Base-by-base conservation (phyloP, 2,888 invertebrate species). In the Drosophila greeni region DNA sequence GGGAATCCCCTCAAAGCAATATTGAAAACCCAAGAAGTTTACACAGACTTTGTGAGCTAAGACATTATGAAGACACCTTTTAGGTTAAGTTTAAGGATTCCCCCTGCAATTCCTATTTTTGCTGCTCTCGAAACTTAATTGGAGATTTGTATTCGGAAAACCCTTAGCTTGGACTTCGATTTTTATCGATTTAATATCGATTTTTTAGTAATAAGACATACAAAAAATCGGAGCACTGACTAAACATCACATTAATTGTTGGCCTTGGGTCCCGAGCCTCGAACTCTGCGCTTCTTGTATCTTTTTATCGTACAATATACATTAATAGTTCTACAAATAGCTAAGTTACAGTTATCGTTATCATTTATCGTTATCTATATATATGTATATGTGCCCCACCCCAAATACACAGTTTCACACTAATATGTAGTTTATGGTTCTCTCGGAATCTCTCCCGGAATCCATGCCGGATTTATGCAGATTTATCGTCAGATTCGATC, bases 401-500 rank as follows among this genome's bases (percentile, higher is more conserved):
- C 26, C 69, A 20, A 2, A 20, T 40, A 40, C 40, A 66, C 45
- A 59, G 53, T 52, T 55, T 34, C n/a, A 55, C 36, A 55, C 5
- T 53, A 53, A 55, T 52, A 37, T 55, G 59, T 54, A 31, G 37
- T 40, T 58, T 18, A 23, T 29, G 58, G 14, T 36, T 34, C 34
- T 23, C 20, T 5, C 8, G 47, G n/a, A 11, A 11, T 12, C 20
- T 29, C 39, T 16, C 18, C 37, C 37, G 11, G 47, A 20, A 16
- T 33, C 18, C 20, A 6, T 11, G 16, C 24, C 14, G 23, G 54
- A n/a, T 16, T 42, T 16, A 42, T 64, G 43, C 47, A 59, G n/a
- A n/a, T 75, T 81, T 78, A 81, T 77, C 82, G 68, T 72, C 75
- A 78, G 75, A 36, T 69, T 70, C 56, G 56, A 59, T 67, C 53